A percentile compares a stretch with the other conserved stretches of the same genome.
Conservation (phyloP, 2,888 invertebrate genomes). For the Hirtodrosophila trivittata region DNA sequence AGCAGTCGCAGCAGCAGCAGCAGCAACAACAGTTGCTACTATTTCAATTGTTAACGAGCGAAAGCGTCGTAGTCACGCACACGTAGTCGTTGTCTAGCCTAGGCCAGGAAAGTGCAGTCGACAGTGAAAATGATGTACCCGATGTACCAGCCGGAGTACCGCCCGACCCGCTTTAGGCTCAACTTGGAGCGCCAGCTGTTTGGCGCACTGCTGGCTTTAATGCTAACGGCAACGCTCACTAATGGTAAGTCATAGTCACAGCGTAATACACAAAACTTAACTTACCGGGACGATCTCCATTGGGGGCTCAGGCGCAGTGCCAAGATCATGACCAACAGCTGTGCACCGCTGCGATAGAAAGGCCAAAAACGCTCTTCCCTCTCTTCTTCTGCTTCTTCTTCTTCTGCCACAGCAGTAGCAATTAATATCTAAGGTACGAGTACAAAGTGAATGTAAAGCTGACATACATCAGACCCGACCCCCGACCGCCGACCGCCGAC, state of each 20-base stretch:
- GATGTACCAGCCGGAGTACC: conserved; percentile 40
- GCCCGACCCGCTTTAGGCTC: conserved; percentile 37
- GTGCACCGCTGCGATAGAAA: conserved; percentile 43
- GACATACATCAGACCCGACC: conserved; percentile 65
- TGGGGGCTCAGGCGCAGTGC: background rate
- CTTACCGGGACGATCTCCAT: background rate
- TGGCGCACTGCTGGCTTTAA: conserved; percentile 61
- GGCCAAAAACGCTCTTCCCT: conserved; percentile 38
- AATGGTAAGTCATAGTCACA: conserved; percentile 68
- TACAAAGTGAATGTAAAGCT: conserved; percentile 75
- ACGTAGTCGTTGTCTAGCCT: conserved; percentile 40
- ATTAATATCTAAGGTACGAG: conserved; percentile 76
- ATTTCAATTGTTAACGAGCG: conserved; percentile 82
- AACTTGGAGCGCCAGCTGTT: conserved; percentile 69
- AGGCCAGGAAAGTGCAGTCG: conserved; percentile 73
- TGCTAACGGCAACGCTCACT: conserved; percentile 62
- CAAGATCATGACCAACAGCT: conserved; percentile 36
- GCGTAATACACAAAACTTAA: conserved; percentile 11
- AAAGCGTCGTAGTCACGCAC: conserved; percentile 80
- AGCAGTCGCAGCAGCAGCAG: conserved; percentile 18
- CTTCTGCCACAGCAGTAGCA: conserved; percentile 52
- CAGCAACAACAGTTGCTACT: conserved; percentile 57
- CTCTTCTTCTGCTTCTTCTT: conserved; percentile 47
- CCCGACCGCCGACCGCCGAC: background rate
- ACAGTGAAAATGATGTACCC: conserved; percentile 79